Conservation (phyloP, 2,113 vertebrate species). For the Oophaga pumilio region DNA sequence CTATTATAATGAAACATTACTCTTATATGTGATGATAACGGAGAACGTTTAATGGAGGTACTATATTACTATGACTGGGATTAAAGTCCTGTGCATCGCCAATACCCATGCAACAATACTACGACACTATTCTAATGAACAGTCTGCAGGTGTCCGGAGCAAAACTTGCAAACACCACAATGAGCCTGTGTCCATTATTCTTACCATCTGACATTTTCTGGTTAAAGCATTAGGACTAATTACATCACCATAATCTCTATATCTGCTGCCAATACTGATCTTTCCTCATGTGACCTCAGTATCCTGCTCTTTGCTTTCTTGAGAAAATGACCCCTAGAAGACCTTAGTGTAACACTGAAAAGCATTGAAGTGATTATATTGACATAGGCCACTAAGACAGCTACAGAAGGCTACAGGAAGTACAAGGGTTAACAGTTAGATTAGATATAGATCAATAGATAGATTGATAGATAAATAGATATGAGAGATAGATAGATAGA, state of each 20-base stretch:
- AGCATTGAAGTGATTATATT: neutral
- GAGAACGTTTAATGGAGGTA: too few species aligned
- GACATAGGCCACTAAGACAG: neutral
- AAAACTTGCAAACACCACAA: neutral
- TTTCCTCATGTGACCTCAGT: neutral
- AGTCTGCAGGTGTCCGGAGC: neutral
- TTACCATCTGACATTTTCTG: constrained; percentile 24
- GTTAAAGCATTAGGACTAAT: constrained; percentile 20
- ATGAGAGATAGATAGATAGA: too few species aligned
- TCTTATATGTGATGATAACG: too few species aligned
- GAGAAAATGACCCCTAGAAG: constrained; percentile 35
- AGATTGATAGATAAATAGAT: too few species aligned
- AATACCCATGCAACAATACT: neutral
- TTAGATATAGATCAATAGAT: too few species aligned
- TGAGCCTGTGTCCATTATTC: neutral
- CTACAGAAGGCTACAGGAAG: too few species aligned
- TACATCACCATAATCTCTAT: constrained; percentile 38
- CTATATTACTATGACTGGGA: neutral
- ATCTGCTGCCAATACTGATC: constrained; percentile 3
- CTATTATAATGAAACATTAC: too few species aligned
- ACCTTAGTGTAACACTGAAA: neutral
- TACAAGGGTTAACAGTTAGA: too few species aligned
- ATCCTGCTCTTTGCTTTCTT: constrained; percentile 18
- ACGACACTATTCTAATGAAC: neutral
- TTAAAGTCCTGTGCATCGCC: neutral